phyloP scores from a whole-genome alignment of 2,888 invertebrate genomes.

The Ditula angustiorana region DNA sequence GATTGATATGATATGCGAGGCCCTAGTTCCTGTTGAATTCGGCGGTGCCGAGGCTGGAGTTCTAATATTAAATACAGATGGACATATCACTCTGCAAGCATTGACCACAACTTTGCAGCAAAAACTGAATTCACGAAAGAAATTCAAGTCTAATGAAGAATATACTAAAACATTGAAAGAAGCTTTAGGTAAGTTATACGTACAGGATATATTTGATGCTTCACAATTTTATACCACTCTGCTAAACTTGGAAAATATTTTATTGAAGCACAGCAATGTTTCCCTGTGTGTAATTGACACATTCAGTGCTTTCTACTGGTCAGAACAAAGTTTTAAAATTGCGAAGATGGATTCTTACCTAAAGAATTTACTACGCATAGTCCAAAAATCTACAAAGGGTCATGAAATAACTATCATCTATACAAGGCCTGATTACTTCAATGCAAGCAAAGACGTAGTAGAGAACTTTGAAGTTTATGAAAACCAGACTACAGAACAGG shows the following conservation, averaged over 20 bases:
- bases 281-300: conserved; percentile 75
- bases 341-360: conserved; percentile 81
- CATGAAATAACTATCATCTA: conserved; percentile 81
- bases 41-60: conserved; percentile 64
- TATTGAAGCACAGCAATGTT: conserved; percentile 66
- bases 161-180: conserved; percentile 49
- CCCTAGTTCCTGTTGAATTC: conserved; percentile 56
- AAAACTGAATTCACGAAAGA: conserved; percentile 45
- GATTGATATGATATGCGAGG: conserved; percentile 67
- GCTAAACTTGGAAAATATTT: conserved; percentile 71
- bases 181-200: conserved; percentile 58
- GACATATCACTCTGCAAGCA: conserved; percentile 64
- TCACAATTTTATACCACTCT: conserved; percentile 73
- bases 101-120: conserved; percentile 52
- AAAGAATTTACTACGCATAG: conserved; percentile 66
- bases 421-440: conserved; percentile 81
- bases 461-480: conserved; percentile 57
- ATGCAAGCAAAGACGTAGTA: conserved; percentile 65
- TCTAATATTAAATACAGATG: conserved; percentile 74
- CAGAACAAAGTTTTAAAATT: conserved; percentile 75
- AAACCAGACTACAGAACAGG: conserved; percentile 53
- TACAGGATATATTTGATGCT: conserved; percentile 71
- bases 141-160: conserved; percentile 39
- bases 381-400: conserved; percentile 77
- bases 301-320: conserved; percentile 83